A percentile compares a stretch with the other conserved stretches of the same genome.
Evolutionary conservation across 2,113 vertebrate species (phyloP).

Genomic region (Vireo altiloquus): DNA sequence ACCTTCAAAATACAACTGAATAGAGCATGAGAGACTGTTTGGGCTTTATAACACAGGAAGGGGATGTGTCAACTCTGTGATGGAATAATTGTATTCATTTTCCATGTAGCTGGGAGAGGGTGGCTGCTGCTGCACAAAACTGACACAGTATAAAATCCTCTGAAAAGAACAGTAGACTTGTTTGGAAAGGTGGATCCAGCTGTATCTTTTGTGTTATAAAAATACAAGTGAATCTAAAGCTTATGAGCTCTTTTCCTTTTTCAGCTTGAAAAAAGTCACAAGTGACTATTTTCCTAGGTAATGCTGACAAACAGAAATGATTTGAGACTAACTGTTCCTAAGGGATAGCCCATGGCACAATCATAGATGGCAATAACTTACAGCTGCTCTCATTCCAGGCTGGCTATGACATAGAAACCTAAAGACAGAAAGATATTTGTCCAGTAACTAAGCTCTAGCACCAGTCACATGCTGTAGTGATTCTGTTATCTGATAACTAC

Average conservation of each 20-base stretch:
- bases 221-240: not conserved
- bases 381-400: not conserved
- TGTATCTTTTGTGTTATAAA: not conserved
- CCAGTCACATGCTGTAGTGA: not conserved
- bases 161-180: not conserved
- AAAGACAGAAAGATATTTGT: conserved; percentile 1
- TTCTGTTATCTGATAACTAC: not conserved
- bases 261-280: not conserved
- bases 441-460: not conserved
- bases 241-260: not conserved
- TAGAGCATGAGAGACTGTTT: not conserved
- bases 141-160: not conserved
- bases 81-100: not conserved
- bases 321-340: not conserved
- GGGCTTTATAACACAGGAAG: not conserved
- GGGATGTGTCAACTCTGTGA: not conserved
- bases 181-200: not conserved
- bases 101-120: not conserved
- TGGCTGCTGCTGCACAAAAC: not conserved
- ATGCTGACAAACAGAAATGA: not conserved
- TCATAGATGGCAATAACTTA: not conserved
- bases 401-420: not conserved
- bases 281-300: not conserved
- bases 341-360: not conserved
- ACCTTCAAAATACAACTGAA: not conserved